phyloP scores from a whole-genome alignment of 2,113 vertebrate genomes.

The Pelobates fuscus region DNA sequence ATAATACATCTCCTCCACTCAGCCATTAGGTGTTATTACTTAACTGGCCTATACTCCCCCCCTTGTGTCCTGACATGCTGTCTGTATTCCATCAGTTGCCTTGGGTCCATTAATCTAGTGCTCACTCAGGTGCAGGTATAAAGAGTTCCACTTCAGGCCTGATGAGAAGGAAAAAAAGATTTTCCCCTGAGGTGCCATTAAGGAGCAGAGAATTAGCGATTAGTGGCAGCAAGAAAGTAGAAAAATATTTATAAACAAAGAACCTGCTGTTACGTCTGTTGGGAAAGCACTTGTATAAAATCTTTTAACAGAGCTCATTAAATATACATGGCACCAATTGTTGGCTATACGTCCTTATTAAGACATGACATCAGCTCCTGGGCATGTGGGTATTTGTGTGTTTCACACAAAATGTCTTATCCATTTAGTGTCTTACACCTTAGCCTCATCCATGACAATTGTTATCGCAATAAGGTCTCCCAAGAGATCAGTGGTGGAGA shows the following conservation, averaged over 20 bases:
- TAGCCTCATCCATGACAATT: slow-evolving; percentile 9
- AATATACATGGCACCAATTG: slow-evolving; percentile 49
- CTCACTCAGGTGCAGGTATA: slow-evolving; percentile 40
- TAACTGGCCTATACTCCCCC: slow-evolving; percentile 2
- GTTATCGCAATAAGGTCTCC: slow-evolving; percentile 3
- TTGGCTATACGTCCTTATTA: slow-evolving; percentile 44
- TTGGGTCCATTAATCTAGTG: slow-evolving; percentile 41
- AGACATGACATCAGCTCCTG: slow-evolving; percentile 46
- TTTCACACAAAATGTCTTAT: slow-evolving; percentile 41
- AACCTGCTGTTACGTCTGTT: slow-evolving; percentile 50
- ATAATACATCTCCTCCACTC: neutral
- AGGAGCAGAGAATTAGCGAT: slow-evolving; percentile 48
- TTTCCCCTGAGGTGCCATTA: slow-evolving; percentile 49
- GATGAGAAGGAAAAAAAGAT: slow-evolving; percentile 30
- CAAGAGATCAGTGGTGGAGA: slow-evolving; percentile 10
- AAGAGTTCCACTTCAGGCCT: slow-evolving; percentile 33
- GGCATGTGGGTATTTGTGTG: slow-evolving; percentile 37
- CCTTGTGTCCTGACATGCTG: neutral
- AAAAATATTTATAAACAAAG: slow-evolving; percentile 52
- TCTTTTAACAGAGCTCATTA: slow-evolving; percentile 51
- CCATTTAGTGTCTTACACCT: slow-evolving; percentile 22
- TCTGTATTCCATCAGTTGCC: slow-evolving; percentile 29
- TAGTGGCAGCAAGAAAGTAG: slow-evolving; percentile 49
- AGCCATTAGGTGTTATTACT: slow-evolving; percentile 35
- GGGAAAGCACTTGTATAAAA: slow-evolving; percentile 49